A percentile compares a stretch with the other conserved stretches of the same genome.
Conservation (phyloP, 2,797 vertebrate genomes). For the Gobio occitaniae region DNA sequence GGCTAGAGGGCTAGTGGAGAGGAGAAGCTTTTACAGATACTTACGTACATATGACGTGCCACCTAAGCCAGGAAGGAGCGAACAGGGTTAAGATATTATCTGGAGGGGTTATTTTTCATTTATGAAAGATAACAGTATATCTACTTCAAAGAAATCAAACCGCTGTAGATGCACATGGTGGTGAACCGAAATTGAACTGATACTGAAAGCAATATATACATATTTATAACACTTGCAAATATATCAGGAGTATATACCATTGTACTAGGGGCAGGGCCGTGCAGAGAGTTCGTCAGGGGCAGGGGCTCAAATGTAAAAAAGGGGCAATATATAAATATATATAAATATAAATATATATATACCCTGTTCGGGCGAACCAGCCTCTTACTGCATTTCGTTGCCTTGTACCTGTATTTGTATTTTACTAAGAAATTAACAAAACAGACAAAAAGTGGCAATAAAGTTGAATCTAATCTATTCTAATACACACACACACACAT, state of each 20-base stretch:
- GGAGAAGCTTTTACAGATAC: conserved; percentile 62
- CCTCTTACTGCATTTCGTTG: too few relatives aligned
- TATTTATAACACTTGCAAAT: not conserved
- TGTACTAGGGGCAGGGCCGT: not conserved
- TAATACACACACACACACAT: too few relatives aligned
- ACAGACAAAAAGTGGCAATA: too few relatives aligned
- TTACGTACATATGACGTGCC: conserved; percentile 75
- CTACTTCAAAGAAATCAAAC: conserved; percentile 17
- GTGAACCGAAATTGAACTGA: not conserved
- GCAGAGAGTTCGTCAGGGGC: too few relatives aligned
- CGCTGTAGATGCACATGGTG: not conserved
- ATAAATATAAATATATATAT: too few relatives aligned
- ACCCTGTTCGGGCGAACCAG: too few relatives aligned
- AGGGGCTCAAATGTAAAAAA: too few relatives aligned
- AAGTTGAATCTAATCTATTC: too few relatives aligned
- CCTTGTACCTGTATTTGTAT: too few relatives aligned
- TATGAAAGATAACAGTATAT: not conserved
- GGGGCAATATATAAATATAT: too few relatives aligned
- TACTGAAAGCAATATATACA: not conserved
- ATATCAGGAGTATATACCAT: not conserved
- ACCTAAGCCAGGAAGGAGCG: conserved; percentile 65
- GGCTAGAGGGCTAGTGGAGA: not conserved
- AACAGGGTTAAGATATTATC: conserved; percentile 48
- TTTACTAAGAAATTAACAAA: too few relatives aligned
- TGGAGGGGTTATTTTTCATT: not conserved